phyloP scores from a whole-genome alignment of 2,797 vertebrate species.

The Gallinago stenura region DNA sequence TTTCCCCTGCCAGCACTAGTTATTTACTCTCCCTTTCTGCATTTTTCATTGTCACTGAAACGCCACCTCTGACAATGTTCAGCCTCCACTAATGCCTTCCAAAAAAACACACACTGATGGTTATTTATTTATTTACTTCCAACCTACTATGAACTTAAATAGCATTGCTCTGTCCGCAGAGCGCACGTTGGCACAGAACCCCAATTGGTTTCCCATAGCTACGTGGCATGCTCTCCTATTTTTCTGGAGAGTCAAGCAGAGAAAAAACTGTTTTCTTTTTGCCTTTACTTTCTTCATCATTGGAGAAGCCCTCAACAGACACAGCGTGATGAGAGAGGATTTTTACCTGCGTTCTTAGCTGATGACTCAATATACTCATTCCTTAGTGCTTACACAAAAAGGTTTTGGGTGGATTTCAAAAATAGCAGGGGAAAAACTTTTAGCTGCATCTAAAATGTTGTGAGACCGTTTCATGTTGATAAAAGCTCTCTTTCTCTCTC shows the following conservation, averaged over 20 bases:
- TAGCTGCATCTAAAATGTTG: conserved; percentile 53
- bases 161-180: not conserved
- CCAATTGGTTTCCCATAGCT: conserved; percentile 31
- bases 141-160: not conserved
- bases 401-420: conserved; percentile 60
- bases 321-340: conserved; percentile 38
- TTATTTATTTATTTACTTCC: conserved; percentile 49
- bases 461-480: conserved; percentile 25
- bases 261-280: conserved; percentile 53
- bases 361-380: conserved; percentile 60
- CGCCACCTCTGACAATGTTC: conserved; percentile 44
- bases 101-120: not conserved
- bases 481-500: conserved; percentile 15
- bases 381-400: not conserved
- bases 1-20: conserved; percentile 50
- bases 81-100: conserved; percentile 33
- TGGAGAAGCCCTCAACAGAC: conserved; percentile 67
- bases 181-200: not conserved
- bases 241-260: conserved; percentile 43
- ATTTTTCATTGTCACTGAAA: conserved; percentile 64
- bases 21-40: conserved; percentile 67
- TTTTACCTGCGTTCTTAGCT: conserved; percentile 53
- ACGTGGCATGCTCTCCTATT: not conserved
- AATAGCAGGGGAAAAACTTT: conserved; percentile 63
- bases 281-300: conserved; percentile 64